phyloP scores from a whole-genome alignment of 2,797 vertebrate species.

The Molossus alvarezi region DNA sequence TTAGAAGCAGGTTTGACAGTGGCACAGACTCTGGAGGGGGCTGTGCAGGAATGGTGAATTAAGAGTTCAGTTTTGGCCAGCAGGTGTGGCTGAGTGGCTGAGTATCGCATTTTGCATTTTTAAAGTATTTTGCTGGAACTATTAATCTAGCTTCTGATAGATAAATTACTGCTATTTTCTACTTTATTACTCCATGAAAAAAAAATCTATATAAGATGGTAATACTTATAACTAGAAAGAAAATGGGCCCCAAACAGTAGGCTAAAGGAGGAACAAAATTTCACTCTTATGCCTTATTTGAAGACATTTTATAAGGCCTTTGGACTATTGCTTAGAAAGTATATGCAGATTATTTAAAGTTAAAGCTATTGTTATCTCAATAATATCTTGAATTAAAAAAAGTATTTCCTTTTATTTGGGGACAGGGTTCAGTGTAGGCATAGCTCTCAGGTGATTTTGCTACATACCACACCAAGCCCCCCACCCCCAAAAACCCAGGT shows the following conservation, averaged over 20 bases:
- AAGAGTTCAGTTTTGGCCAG: slow-evolving; percentile 26
- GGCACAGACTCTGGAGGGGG: background rate
- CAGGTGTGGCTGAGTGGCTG: too few species aligned
- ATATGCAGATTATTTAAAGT: background rate
- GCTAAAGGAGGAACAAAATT: background rate
- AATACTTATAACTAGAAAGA: slow-evolving; percentile 41
- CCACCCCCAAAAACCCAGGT: background rate
- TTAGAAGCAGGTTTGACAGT: slow-evolving; percentile 8
- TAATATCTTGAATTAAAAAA: background rate
- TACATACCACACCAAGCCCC: background rate
- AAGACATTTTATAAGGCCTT: background rate
- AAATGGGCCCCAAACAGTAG: background rate
- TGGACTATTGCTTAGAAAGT: slow-evolving; percentile 11
- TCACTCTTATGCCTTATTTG: slow-evolving; percentile 57
- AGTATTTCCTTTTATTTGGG: slow-evolving; percentile 47
- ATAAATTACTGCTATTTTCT: slow-evolving; percentile 48
- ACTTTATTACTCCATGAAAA: slow-evolving; percentile 62
- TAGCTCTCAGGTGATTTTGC: background rate
- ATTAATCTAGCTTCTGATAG: slow-evolving; percentile 50
- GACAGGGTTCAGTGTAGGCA: background rate
- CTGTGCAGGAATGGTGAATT: background rate
- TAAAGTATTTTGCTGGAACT: slow-evolving; percentile 52
- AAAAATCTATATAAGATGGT: slow-evolving; percentile 60
- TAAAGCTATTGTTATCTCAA: slow-evolving; percentile 22
- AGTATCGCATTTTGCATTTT: slow-evolving; percentile 24